Evolutionary conservation across 53 echinoderm and acorn worm species (phyloP).

Genomic region (Stichopus horrens): DNA sequence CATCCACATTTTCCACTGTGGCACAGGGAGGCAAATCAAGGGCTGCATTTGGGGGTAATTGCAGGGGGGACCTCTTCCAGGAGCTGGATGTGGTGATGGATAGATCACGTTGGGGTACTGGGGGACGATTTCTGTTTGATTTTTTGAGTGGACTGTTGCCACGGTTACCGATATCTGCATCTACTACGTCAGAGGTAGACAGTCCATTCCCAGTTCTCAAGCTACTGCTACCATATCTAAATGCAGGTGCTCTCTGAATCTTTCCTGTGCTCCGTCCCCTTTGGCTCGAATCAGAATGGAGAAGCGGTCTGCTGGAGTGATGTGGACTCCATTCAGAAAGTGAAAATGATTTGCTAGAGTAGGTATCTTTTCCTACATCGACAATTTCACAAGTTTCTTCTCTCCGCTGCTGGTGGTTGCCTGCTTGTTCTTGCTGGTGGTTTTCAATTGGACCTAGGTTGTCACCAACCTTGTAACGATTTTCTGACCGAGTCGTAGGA

Average conservation of each 20-base stretch:
- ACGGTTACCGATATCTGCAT: neutral
- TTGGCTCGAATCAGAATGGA: neutral
- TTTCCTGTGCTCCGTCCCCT: neutral
- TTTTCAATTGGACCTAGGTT: neutral
- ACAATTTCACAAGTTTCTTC: too few species aligned
- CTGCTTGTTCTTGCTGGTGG: too few species aligned
- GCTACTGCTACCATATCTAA: neutral
- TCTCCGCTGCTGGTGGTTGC: too few species aligned
- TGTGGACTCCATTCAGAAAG: too few species aligned
- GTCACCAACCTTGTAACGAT: neutral
- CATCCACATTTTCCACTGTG: neutral
- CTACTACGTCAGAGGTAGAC: neutral
- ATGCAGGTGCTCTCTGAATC: neutral
- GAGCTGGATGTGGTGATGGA: constrained; percentile 2
- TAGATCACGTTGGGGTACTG: neutral
- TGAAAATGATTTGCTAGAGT: too few species aligned
- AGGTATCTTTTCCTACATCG: too few species aligned
- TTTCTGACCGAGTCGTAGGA: neutral
- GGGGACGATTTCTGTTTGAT: neutral
- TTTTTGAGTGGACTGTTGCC: constrained; percentile 7
- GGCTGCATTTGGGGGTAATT: constrained; percentile 3
- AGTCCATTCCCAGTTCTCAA: neutral
- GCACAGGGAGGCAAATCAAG: neutral
- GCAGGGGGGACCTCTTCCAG: constrained; percentile 4
- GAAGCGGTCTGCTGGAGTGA: neutral